Evolutionary conservation across 2,113 vertebrate genomes (phyloP).

Genomic region (Empidonax alnorum): DNA sequence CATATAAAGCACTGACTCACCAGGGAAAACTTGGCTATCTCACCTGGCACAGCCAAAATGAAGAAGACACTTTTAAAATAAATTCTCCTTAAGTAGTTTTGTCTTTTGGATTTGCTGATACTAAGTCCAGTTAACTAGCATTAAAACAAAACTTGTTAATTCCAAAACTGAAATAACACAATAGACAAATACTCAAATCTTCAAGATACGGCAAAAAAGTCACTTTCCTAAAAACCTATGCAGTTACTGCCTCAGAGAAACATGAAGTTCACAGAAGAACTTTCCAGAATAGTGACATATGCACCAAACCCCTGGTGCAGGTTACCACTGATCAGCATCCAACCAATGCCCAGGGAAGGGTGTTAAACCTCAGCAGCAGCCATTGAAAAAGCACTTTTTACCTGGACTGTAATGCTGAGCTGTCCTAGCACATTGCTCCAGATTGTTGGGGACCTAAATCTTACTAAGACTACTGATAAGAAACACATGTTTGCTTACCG

Average conservation of each 20-base stretch:
- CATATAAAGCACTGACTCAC: background rate
- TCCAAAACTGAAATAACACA: background rate
- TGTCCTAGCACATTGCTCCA: background rate
- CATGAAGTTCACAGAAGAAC: background rate
- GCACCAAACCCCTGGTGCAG: accelerated
- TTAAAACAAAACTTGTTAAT: background rate
- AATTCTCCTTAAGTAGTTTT: background rate
- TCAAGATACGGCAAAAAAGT: background rate
- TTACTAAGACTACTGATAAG: background rate
- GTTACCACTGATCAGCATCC: background rate
- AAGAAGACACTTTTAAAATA: background rate
- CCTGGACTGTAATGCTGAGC: background rate
- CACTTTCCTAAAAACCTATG: background rate
- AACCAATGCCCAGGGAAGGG: background rate
- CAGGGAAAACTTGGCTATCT: background rate
- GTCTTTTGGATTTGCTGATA: background rate
- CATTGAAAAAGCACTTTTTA: background rate
- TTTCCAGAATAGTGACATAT: background rate
- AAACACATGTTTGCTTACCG: background rate
- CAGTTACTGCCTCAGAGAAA: background rate
- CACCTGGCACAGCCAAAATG: background rate
- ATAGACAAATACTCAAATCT: background rate
- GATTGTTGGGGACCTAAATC: background rate
- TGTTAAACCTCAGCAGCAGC: background rate
- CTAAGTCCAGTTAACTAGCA: background rate